A percentile compares a stretch with the other conserved stretches of the same genome.
phyloP scores from a whole-genome alignment of 2,797 vertebrate genomes.

The Staurois parvus region DNA sequence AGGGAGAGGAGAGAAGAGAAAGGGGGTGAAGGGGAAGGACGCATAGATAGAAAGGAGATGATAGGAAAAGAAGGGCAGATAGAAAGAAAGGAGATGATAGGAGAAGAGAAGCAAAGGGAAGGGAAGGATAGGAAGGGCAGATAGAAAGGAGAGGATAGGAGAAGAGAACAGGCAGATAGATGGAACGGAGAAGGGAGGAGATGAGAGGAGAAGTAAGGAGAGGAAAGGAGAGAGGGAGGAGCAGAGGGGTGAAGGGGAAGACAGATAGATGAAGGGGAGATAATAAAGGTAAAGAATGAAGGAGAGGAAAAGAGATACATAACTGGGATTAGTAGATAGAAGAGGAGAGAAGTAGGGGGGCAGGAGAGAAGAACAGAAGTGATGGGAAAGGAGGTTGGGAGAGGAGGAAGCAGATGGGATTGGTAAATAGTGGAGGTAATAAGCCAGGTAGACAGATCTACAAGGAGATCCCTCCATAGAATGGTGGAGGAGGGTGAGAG shows the following conservation, averaged over 20 bases:
- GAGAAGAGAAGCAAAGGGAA: background rate
- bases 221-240: too few relatives aligned
- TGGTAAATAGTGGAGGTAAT: background rate
- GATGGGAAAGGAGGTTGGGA: too few relatives aligned
- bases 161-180: background rate
- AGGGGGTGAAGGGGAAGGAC: background rate
- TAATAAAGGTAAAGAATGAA: background rate
- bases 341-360: background rate
- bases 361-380: too few relatives aligned
- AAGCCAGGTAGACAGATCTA: too few relatives aligned
- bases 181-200: background rate
- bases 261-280: background rate
- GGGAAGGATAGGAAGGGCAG: background rate
- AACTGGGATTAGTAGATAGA: too few relatives aligned
- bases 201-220: too few relatives aligned
- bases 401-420: background rate
- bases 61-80: background rate
- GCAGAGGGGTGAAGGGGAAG: too few relatives aligned
- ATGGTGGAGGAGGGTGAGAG: too few relatives aligned
- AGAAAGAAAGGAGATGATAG: background rate
- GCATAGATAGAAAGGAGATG: background rate
- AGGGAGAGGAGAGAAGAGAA: too few relatives aligned
- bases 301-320: background rate
- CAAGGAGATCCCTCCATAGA: background rate
- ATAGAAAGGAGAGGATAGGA: background rate